Base-by-base conservation (phyloP, 2,888 invertebrate species). In the Erynnis tages region DNA sequence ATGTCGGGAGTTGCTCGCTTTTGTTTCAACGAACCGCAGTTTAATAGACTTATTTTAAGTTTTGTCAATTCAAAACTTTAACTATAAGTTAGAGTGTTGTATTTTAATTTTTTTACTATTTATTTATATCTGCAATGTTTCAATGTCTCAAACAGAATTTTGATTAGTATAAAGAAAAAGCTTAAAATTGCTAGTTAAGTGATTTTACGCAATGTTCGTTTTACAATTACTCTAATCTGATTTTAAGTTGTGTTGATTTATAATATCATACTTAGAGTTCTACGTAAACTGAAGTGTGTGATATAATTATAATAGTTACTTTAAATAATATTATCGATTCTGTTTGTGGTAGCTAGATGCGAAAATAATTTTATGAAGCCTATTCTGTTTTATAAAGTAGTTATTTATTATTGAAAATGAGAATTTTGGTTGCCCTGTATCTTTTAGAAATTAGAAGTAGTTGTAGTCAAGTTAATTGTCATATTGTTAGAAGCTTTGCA, bases 21-120 rank as follows among this genome's bases (percentile, higher is more conserved):
- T 69, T 73, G 69, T 58, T 62, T 62, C 60, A 59, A 64, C 61
- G 56, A 71, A 70, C 71, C 69, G 72, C 74, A 69, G 78, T 79
- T 82, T 77, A 76, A 71, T 78, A 78, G 71, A 85, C 89, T 89
- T 89, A 88, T 89, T 88, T 86, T 88, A 83, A 82, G 89, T 89
- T 89, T 89, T 89, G 88, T 76, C 76, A 60, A 79, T 79, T 79
- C 88, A 89, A 89, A 89, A 89, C 89, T 88, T 84, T 87, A 85
- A 88, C 85, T 87, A 88, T 89, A 87, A 89, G 89, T 89, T 89
- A 86, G 80, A 83, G 80, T 76, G 77, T 79, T 84, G 71, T 80
- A 73, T 82, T 81, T 79, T 76, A 72, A 76, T 60, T 63, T 71
- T 76, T 73, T 71, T 71, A 77, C 70, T 85, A 87, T 87, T 87